Conservation (phyloP, 2,888 invertebrate species). For the Napeogenes inachia region DNA sequence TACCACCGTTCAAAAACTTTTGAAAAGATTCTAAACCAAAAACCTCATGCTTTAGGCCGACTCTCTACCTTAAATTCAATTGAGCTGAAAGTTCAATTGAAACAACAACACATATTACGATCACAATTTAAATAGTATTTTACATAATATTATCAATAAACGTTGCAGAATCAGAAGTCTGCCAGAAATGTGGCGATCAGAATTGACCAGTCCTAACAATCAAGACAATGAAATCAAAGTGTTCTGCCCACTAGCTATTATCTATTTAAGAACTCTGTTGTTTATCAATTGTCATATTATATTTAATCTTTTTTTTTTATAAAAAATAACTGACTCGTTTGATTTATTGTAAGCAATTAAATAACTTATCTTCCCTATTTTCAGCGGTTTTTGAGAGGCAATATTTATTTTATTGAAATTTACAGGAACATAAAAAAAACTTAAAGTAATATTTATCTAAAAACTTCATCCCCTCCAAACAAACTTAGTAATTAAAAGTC, state of each 20-base stretch:
- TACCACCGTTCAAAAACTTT: too few species aligned
- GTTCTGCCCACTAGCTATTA: slow-evolving; percentile 19
- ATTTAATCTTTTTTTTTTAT: too few species aligned
- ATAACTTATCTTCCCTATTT: too few species aligned
- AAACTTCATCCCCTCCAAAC: slow-evolving; percentile 26
- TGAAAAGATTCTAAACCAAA: too few species aligned
- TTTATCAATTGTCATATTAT: slow-evolving; percentile 12
- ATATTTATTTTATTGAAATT: background rate
- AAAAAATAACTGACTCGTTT: too few species aligned
- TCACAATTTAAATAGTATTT: slow-evolving; percentile 8
- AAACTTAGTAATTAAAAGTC: slow-evolving; percentile 61
- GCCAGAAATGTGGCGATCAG: slow-evolving; percentile 27
- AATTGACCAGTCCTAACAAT: slow-evolving; percentile 31
- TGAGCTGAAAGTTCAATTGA: too few species aligned
- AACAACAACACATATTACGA: background rate
- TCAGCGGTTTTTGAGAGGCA: too few species aligned
- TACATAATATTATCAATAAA: background rate
- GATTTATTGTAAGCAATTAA: too few species aligned
- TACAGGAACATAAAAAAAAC: background rate
- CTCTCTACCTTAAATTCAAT: too few species aligned
- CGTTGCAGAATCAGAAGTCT: slow-evolving; percentile 13
- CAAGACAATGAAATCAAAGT: slow-evolving; percentile 29
- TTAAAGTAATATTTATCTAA: slow-evolving; percentile 11
- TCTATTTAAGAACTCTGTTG: slow-evolving; percentile 3
- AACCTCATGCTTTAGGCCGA: too few species aligned